phyloP scores from a whole-genome alignment of 2,888 invertebrate species.

The Tachina fera region DNA sequence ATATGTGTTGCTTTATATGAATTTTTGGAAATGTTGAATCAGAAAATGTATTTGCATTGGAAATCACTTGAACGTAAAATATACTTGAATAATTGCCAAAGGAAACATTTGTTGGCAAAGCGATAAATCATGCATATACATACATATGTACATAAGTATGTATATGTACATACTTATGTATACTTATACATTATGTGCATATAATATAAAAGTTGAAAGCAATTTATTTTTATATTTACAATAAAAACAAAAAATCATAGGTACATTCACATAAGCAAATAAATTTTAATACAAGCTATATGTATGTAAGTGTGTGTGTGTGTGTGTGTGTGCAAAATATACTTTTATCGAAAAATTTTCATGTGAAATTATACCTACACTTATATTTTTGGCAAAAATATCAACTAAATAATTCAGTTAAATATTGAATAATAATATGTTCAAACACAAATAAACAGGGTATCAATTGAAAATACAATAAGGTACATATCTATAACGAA shows the following conservation, averaged over 20 bases:
- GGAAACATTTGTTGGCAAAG: conserved; percentile 69
- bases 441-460: neutral
- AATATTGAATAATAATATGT: neutral
- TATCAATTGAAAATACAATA: no score
- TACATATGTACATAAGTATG: neutral
- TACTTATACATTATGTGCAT: conserved; percentile 19
- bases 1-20: conserved; percentile 18
- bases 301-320: neutral
- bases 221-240: conserved; percentile 11
- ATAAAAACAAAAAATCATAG: neutral
- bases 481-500: no score
- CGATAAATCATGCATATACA: conserved; percentile 62
- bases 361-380: neutral
- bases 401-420: neutral
- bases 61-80: conserved; percentile 71
- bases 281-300: neutral
- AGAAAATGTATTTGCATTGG: conserved; percentile 70
- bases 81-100: conserved; percentile 71
- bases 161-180: neutral
- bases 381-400: conserved; percentile 20
- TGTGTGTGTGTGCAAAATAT: neutral
- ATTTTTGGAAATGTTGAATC: conserved; percentile 66
- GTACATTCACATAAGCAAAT: neutral
- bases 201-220: conserved; percentile 53
- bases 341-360: neutral